Base-by-base conservation (phyloP, 2,113 vertebrate species). In the Dicentrarchus labrax region DNA sequence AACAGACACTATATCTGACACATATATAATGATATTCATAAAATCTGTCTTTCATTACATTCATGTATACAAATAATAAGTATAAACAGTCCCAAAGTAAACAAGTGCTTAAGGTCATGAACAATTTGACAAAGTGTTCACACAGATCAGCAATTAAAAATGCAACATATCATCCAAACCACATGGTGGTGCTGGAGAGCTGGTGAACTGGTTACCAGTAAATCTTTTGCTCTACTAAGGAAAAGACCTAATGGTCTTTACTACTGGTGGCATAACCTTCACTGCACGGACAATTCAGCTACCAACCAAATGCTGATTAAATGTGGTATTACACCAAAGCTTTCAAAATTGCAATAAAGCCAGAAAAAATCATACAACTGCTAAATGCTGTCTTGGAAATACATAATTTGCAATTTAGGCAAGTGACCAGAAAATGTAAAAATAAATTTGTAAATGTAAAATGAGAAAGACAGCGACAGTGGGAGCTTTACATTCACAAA, bases 111-210 rank as follows among this genome's bases (percentile, higher is more conserved):
- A 30, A 30, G 30, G 30, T 30, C 30, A 30, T 30, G 30, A 30
- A 30, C 30, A 30, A 30, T 30, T 30, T 30, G 30, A 30, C 30
- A 30, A 30, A 30, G 30, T 3, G 30, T 30, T 30, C 4, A 30
- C 30, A 56, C 16, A 71, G 4, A 47, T 54, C 6, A 65, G 1
- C 3, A 21, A 8, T 4, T 3, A 24, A 76, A 77, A 65, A 30
- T 48, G 64, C 38, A 60, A 30, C 39, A 12, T 1, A 30, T 17
- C 17, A 8, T 50, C 10, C 6, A 5, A 12, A 68, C 86, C 90
- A 91, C 77, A 68, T 0, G 77, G 59, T 62, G 86, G 91, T 8
- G 87, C 66, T 78, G 30, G n/a, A 76, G 68, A 84, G 48, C 43
- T 53, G n/a, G 30, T 19, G 39, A 48, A 53, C 38, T 19, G 53